Percentiles rank a stretch among this genome's conserved stretches.
phyloP scores from a whole-genome alignment of 2,113 vertebrate species.

The Seriola rivoliana region DNA sequence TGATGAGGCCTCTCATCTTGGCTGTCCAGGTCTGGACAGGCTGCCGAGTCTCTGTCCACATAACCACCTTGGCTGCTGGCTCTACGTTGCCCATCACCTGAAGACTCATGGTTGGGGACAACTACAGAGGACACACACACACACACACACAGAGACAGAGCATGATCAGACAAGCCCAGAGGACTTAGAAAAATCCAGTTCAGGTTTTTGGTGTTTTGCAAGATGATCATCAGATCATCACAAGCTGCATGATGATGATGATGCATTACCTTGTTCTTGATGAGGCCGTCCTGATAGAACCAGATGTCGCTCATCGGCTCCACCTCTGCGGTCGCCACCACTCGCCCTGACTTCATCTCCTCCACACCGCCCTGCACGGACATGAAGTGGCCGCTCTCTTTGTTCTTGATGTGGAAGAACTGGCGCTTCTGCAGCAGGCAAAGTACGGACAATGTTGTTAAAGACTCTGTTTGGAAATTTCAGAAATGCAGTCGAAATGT shows the following conservation, averaged over 20 bases:
- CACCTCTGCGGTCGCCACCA: conserved; percentile 86
- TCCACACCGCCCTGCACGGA: conserved; percentile 88
- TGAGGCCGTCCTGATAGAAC: conserved; percentile 93
- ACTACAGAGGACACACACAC: conserved; percentile 73
- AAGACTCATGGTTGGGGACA: conserved; percentile 90
- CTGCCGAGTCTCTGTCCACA: conserved; percentile 91
- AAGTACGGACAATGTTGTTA: not conserved
- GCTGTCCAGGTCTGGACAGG: conserved; percentile 91
- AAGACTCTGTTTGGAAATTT: too few species aligned
- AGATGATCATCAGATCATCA: not conserved
- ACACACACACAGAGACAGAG: not conserved
- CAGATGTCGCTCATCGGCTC: conserved; percentile 89
- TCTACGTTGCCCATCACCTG: conserved; percentile 92
- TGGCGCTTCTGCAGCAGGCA: conserved; percentile 83
- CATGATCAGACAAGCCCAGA: not conserved
- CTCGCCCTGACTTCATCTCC: conserved; percentile 92
- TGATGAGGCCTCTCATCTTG: conserved; percentile 84
- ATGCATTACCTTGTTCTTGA: conserved; percentile 91
- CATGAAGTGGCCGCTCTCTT: conserved; percentile 85
- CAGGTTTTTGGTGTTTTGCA: not conserved
- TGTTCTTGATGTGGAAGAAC: conserved; percentile 90
- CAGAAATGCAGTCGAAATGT: too few species aligned
- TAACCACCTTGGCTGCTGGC: conserved; percentile 88
- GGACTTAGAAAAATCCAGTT: not conserved
- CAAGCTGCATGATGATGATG: not conserved